These are phyloP conservation scores for Tenrec ecaudatus DNA, from an alignment of 2,113 vertebrate genomes.

Conservation along the genomic window DNA sequence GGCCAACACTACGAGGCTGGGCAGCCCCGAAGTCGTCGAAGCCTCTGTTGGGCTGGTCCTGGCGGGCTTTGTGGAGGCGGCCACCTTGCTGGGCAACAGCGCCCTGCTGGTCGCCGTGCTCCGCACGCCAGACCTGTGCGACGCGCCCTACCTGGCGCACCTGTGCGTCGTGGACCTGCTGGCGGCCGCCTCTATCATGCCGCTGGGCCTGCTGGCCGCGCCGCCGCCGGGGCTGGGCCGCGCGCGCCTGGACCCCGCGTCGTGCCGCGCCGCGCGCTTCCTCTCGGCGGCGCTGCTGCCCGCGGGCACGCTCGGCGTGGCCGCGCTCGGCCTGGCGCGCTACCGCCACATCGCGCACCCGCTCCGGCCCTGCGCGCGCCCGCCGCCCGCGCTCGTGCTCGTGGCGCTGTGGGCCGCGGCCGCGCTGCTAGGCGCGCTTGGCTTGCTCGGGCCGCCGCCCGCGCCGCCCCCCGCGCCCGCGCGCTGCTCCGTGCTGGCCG, in stretches of 20 bases:
- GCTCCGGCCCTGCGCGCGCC: conserved; percentile 93
- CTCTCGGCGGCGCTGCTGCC: conserved; percentile 92
- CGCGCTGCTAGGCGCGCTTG: conserved; percentile 90
- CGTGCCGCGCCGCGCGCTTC: conserved; percentile 92
- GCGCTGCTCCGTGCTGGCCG: conserved; percentile 90
- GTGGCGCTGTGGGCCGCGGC: conserved; percentile 88
- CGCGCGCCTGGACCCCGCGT: conserved; percentile 89
- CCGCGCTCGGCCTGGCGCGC: conserved; percentile 94
- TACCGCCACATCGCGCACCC: conserved; percentile 96
- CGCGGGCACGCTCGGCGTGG: conserved; percentile 94
- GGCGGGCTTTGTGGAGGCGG: conserved; percentile 91
- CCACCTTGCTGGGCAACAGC: conserved; percentile 91
- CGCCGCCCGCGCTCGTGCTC: conserved; percentile 90
- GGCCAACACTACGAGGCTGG: conserved; percentile 73
- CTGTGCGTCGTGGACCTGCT: conserved; percentile 94
- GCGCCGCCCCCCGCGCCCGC: conserved; percentile 77
- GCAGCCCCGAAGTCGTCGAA: conserved; percentile 79
- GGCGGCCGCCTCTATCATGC: conserved; percentile 94
- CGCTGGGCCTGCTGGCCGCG: conserved; percentile 92
- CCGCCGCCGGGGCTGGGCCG: conserved; percentile 89
- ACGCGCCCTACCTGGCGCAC: conserved; percentile 94
- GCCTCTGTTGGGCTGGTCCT: conserved; percentile 88
- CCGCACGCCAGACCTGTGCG: conserved; percentile 92
- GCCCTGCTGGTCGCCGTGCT: conserved; percentile 92
- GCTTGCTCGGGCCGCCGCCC: conserved; percentile 85